phyloP scores from a whole-genome alignment of 1,140 invertebrate species.

The Papilio machaon region DNA sequence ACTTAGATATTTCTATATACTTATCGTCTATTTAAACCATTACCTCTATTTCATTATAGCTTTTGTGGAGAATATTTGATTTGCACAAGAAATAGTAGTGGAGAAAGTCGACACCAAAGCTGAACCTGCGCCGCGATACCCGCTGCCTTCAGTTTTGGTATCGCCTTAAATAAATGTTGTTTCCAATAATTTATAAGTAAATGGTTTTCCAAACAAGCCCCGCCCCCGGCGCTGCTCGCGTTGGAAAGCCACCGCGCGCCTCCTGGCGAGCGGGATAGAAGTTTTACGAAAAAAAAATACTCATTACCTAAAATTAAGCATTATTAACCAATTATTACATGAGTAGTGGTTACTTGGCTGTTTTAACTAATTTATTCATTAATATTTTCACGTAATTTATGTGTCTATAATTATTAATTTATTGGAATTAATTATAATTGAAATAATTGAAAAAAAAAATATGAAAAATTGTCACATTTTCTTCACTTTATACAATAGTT shows the following conservation, averaged over 20 bases:
- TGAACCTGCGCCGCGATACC: conserved; percentile 47
- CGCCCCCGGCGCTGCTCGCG: conserved; percentile 47
- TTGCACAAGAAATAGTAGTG: conserved; percentile 80
- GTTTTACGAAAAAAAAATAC: conserved; percentile 71
- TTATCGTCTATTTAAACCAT: conserved; percentile 80
- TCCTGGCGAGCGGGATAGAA: conserved; percentile 69
- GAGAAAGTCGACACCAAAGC: conserved; percentile 70
- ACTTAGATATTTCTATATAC: conserved; percentile 78
- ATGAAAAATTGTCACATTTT: conserved; percentile 80
- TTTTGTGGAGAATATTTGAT: conserved; percentile 77
- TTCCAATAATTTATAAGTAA: conserved; percentile 79
- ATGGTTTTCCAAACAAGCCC: conserved; percentile 58
- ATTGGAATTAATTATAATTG: conserved; percentile 80
- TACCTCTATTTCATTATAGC: conserved; percentile 79
- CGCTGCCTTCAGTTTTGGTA: conserved; percentile 66
- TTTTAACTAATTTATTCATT: conserved; percentile 79
- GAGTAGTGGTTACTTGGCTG: conserved; percentile 78
- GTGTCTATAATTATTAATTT: conserved; percentile 82
- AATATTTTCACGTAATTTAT: conserved; percentile 81
- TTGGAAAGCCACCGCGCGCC: conserved; percentile 62
- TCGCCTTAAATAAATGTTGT: conserved; percentile 79
- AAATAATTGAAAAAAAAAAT: conserved; percentile 68
- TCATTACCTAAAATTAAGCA: conserved; percentile 79
- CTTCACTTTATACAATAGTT: conserved; percentile 83
- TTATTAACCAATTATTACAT: conserved; percentile 80